Evolutionary conservation across 2,888 invertebrate species (phyloP), one percentile per base, ranked within the genome.

Genomic region (Lacanobia wlatinum): DNA sequence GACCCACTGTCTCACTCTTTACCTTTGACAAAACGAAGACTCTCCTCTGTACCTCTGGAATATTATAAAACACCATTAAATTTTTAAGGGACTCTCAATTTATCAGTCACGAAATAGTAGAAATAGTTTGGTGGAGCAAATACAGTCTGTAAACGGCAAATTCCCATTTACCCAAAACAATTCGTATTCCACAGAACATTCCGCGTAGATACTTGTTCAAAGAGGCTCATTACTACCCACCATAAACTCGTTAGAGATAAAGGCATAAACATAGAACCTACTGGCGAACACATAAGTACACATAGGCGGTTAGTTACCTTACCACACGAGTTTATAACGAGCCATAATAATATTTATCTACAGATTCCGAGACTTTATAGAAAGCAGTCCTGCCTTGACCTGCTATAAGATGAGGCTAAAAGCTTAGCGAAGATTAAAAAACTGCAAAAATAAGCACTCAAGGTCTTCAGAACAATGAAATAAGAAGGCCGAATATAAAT

Each of bases 331-430:
- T 60, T 60, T 50, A 66, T 60, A 65, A 72, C 55, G 38, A 52
- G 38, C 50, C 43, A 53, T 65, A 73, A 58, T 59, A 52, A 77
- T 34, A 70, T 66, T 59, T 80, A 70, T 50, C 56, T 67, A 76
- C 61, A 50, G 53, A 58, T 58, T 58, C 38, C 34, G 38, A 50
- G 50, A 21, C 23, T 65, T 52, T 52, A 84, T 81, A 84, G 87
- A 88, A 85, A 88, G 86, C 74, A 60, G 84, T 75, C 38, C 55
- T 61, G 74, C 88, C 88, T 83, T 88, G 88, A 84, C 88, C 85
- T 61, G 76, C 40, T 62, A 43, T 18, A 16, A 50, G 55, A 63
- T 52, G 59, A 74, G 58, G 66, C 16, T 50, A 23, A 68, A 68
- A 80, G 46, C 40, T 80, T 52, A 5, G 38, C 48, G 23, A 73